phyloP scores from a whole-genome alignment of 2,797 vertebrate genomes.

The Xyrichtys novacula region DNA sequence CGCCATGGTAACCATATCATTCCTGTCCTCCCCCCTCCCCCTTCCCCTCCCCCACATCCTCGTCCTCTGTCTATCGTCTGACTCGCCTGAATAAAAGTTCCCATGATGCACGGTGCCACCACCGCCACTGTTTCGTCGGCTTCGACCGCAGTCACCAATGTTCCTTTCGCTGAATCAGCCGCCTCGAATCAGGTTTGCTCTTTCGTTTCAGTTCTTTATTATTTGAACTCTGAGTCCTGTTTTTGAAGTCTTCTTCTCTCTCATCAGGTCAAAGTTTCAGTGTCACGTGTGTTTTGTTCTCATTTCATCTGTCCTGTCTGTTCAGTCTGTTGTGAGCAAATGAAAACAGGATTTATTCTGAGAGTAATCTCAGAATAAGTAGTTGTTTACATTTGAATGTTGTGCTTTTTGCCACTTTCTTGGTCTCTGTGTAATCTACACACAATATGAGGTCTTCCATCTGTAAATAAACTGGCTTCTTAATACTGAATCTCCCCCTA shows the following conservation, averaged over 20 bases:
- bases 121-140: conserved; percentile 98
- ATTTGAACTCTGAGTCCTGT: conserved; percentile 80
- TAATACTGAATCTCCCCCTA: not conserved
- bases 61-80: conserved; percentile 92
- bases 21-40: conserved; percentile 84
- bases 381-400: conserved; percentile 39
- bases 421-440: conserved; percentile 15
- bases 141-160: conserved; percentile 96
- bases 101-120: conserved; percentile 99
- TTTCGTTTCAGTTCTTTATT: conserved; percentile 91
- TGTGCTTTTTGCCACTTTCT: conserved; percentile 32
- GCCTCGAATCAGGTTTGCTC: conserved; percentile 99
- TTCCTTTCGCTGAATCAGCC: conserved; percentile 96
- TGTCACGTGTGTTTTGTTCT: conserved; percentile 50
- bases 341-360: conserved; percentile 43
- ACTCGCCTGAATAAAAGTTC: conserved; percentile 97
- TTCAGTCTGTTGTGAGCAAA: conserved; percentile 51
- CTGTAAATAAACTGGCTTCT: not conserved
- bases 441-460: conserved; percentile 18
- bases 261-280: conserved; percentile 37
- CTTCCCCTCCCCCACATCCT: conserved; percentile 83
- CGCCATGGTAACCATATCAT: conserved; percentile 92
- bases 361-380: conserved; percentile 24
- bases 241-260: conserved; percentile 63
- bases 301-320: conserved; percentile 66